These are phyloP conservation scores for Aythya baeri DNA, from an alignment of 2,113 vertebrate genomes.

Conservation along the genomic window DNA sequence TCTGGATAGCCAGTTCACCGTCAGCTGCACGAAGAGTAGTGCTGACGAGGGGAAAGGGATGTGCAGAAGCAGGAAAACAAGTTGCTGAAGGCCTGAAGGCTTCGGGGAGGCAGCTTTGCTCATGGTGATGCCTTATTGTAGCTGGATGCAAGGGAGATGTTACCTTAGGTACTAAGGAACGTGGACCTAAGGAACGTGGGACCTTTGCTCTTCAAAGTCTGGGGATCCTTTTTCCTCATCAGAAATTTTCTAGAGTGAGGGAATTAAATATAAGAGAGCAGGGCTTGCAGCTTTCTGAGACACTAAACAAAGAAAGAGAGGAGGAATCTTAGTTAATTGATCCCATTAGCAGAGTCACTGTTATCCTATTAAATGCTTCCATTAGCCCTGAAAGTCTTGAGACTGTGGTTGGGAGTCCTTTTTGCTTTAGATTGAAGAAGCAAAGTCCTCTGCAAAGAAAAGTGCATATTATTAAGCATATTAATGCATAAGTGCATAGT, in stretches of 20 bases:
- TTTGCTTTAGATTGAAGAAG: not conserved
- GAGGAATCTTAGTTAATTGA: not conserved
- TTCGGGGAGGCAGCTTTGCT: not conserved
- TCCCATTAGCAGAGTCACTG: not conserved
- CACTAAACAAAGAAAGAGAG: not conserved
- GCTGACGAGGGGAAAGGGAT: not conserved
- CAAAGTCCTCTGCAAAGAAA: not conserved
- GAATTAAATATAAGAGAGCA: not conserved
- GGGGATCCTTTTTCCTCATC: not conserved
- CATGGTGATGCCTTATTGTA: not conserved
- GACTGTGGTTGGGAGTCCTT: not conserved
- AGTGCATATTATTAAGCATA: not conserved
- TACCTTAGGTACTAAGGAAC: not conserved
- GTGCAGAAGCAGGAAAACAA: not conserved
- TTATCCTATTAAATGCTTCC: not conserved
- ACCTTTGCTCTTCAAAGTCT: not conserved
- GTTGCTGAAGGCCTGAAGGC: not conserved
- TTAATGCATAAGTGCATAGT: not conserved
- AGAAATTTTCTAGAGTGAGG: not conserved
- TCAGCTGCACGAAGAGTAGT: not conserved
- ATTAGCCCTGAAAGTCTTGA: not conserved
- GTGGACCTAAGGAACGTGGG: not conserved
- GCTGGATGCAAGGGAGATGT: not conserved
- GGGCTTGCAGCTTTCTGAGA: not conserved
- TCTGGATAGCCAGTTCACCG: not conserved